phyloP scores from a whole-genome alignment of 2,888 invertebrate genomes.

The Oligia fasciuncula region DNA sequence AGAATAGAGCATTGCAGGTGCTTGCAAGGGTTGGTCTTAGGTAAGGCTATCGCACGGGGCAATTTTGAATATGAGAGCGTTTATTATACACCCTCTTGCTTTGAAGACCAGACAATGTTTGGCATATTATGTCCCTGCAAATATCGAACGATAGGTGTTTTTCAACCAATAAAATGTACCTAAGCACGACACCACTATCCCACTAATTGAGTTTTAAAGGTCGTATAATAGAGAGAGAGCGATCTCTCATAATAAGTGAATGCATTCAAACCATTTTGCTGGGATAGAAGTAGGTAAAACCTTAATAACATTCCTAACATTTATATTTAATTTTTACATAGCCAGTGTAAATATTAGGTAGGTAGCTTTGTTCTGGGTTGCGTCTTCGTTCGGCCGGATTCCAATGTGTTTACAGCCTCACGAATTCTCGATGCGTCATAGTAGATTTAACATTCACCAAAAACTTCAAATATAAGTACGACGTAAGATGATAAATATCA shows the following conservation, averaged over 20 bases:
- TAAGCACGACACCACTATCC: background rate
- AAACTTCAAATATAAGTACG: constrained; percentile 45
- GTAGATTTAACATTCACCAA: constrained; percentile 45
- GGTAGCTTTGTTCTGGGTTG: constrained; percentile 23
- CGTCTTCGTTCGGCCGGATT: constrained; percentile 38
- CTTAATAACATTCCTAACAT: background rate
- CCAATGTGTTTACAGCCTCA: constrained; percentile 46
- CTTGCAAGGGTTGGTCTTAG: background rate
- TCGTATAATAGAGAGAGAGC: background rate
- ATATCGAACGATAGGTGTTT: background rate
- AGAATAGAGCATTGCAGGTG: background rate
- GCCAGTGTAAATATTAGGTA: constrained; percentile 13
- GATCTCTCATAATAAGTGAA: background rate
- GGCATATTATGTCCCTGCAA: background rate
- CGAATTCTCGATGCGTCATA: constrained; percentile 56
- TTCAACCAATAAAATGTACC: background rate
- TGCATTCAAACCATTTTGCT: background rate
- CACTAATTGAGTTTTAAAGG: background rate
- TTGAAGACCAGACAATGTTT: background rate
- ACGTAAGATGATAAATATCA: constrained; percentile 40
- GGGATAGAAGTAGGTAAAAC: background rate
- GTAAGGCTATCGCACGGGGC: background rate
- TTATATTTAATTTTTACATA: constrained; percentile 8
- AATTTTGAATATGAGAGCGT: background rate
- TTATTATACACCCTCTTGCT: background rate